These are phyloP conservation scores for Bombycilla garrulus DNA, from an alignment of 2,113 vertebrate species.

Conservation along the genomic window DNA sequence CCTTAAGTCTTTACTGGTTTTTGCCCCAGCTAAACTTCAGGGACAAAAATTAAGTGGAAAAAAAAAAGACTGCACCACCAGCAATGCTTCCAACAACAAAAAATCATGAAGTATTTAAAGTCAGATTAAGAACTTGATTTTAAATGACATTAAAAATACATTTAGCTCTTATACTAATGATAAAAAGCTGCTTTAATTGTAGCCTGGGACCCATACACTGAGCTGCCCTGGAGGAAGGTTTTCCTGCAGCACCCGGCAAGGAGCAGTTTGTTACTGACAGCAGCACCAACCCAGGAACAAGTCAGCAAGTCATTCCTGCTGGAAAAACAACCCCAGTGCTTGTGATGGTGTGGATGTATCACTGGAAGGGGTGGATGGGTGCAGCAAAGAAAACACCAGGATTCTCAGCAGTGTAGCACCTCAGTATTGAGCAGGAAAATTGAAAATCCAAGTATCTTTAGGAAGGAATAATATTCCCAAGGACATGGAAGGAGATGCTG, in stretches of 20 bases:
- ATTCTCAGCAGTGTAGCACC: not conserved
- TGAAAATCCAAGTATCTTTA: not conserved
- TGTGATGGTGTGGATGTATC: fast-evolving
- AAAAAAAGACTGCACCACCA: not conserved
- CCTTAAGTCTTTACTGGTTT: not conserved
- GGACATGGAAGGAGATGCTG: not conserved
- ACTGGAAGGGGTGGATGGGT: not conserved
- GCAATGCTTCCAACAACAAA: not conserved
- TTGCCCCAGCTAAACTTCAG: not conserved
- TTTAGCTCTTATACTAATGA: not conserved
- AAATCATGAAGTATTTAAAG: not conserved
- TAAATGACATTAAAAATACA: not conserved
- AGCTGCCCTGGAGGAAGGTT: not conserved
- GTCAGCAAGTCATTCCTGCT: not conserved
- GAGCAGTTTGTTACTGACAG: not conserved
- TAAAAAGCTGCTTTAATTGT: not conserved
- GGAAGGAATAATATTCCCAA: not conserved
- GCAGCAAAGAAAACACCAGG: not conserved
- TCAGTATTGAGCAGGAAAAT: not conserved
- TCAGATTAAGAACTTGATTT: not conserved
- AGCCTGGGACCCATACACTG: not conserved
- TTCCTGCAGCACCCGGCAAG: not conserved
- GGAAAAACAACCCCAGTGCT: not conserved
- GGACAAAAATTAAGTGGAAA: not conserved
- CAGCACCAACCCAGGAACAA: fast-evolving